Percentiles rank a stretch among this genome's conserved stretches.
These are phyloP conservation scores for Saturnia pavonia DNA, from an alignment of 2,888 invertebrate genomes.

Conservation along the genomic window DNA sequence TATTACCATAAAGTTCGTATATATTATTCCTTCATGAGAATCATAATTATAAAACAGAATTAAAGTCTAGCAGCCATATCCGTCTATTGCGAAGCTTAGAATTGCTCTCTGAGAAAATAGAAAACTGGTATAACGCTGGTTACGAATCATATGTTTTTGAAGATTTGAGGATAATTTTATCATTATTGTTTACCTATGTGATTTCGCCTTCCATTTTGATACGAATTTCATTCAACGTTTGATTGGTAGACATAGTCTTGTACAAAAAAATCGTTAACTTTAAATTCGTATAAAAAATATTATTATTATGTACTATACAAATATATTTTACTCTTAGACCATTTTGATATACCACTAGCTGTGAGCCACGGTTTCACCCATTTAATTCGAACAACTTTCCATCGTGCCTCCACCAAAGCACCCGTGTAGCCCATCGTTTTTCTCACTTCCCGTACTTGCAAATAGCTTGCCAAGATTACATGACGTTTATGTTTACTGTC, in stretches of 20 bases:
- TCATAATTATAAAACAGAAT: background rate
- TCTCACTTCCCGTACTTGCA: no score
- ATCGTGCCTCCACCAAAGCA: no score
- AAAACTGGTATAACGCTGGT: conserved; percentile 3
- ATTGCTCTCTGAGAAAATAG: conserved; percentile 3
- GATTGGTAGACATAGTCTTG: background rate
- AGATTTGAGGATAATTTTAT: conserved; percentile 5
- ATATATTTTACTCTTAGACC: no score
- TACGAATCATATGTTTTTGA: conserved; percentile 10
- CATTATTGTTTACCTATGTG: background rate
- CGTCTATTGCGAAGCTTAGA: conserved; percentile 6
- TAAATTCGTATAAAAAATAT: no score
- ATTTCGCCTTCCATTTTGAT: background rate
- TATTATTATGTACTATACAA: no score
- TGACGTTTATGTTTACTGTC: no score
- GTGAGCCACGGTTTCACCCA: no score
- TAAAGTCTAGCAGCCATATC: conserved; percentile 7
- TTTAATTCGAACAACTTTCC: no score
- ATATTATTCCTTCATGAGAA: background rate
- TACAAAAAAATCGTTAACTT: no score
- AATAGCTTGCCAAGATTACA: no score
- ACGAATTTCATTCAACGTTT: background rate
- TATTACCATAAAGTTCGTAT: background rate
- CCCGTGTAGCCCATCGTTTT: no score
- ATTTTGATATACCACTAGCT: no score